phyloP scores from a whole-genome alignment of 2,888 invertebrate genomes.

The Quadriops clusia region DNA sequence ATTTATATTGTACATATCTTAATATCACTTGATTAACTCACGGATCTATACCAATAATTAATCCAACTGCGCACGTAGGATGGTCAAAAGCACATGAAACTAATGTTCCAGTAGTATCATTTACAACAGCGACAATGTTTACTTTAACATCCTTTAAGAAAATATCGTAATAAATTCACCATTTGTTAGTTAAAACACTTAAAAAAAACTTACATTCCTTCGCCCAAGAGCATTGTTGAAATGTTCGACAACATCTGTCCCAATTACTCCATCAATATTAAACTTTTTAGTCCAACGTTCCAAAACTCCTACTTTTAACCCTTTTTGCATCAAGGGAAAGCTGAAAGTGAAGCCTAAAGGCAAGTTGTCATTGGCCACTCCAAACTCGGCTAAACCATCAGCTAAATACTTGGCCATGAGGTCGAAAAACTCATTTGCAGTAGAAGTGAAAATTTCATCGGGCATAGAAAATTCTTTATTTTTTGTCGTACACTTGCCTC shows the following conservation, averaged over 20 bases:
- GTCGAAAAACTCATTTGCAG: conserved; percentile 36
- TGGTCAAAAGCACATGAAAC: conserved; percentile 99
- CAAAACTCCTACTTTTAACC: conserved; percentile 73
- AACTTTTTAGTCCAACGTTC: conserved; percentile 95
- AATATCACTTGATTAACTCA: too few species aligned
- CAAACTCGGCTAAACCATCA: conserved; percentile 79
- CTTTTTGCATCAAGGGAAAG: conserved; percentile 78
- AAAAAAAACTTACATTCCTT: too few species aligned
- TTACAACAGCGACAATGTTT: conserved; percentile 86
- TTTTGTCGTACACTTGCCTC: too few species aligned
- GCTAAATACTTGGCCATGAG: conserved; percentile 93
- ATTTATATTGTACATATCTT: too few species aligned
- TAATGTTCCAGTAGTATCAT: conserved; percentile 94
- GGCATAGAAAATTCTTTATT: too few species aligned
- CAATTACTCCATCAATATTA: too few species aligned
- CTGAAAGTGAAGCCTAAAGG: conserved; percentile 97
- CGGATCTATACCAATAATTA: conserved; percentile 84
- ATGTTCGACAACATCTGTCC: too few species aligned
- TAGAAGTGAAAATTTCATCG: too few species aligned
- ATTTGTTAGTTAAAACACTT: too few species aligned
- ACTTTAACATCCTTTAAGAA: conserved; percentile 72
- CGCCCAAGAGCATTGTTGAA: too few species aligned
- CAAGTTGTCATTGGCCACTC: conserved; percentile 58
- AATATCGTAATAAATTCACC: too few species aligned
- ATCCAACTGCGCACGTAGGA: conserved; percentile 81